Evolutionary conservation across 37 sponge, comb jelly and placozoan species (phyloP).

Genomic region (Corticium candelabrum): DNA sequence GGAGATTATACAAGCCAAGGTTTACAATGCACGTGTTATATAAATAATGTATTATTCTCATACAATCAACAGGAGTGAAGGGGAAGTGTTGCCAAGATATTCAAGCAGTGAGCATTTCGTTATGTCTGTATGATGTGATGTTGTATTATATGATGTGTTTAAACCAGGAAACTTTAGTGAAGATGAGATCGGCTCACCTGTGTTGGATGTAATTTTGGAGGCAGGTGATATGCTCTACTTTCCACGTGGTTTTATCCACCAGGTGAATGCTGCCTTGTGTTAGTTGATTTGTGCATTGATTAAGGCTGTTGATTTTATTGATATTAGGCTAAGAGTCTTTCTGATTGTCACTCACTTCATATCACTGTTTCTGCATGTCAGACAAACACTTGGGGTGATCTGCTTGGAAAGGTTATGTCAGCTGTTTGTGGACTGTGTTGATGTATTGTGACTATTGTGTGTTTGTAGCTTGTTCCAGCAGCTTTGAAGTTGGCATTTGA

Average conservation of each 20-base stretch:
- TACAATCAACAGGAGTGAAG: background rate
- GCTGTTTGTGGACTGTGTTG: background rate
- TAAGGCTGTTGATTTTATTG: background rate
- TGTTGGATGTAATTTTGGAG: slow-evolving; percentile 69
- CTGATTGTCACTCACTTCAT: slow-evolving; percentile 83
- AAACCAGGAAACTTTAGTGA: slow-evolving; percentile 57
- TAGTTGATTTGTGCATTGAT: background rate
- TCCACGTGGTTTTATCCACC: slow-evolving; percentile 89
- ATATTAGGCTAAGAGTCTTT: slow-evolving; percentile 53
- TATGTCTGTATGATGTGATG: too few species aligned
- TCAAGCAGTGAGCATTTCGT: background rate
- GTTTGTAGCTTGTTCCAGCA: background rate
- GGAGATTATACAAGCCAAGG: slow-evolving; percentile 87
- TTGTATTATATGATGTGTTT: background rate
- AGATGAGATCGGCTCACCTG: slow-evolving; percentile 58
- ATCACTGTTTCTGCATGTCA: slow-evolving; percentile 87
- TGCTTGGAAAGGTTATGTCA: slow-evolving; percentile 56
- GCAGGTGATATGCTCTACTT: slow-evolving; percentile 94
- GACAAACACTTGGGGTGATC: slow-evolving; percentile 83
- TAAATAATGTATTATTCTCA: background rate
- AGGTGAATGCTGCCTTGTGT: slow-evolving; percentile 37
- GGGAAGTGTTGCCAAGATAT: background rate
- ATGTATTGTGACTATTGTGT: background rate
- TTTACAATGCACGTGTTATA: background rate
- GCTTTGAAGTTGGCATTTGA: slow-evolving; percentile 19